Evolutionary conservation across 2,113 vertebrate species (phyloP).

Genomic region (Megalops atlanticus): DNA sequence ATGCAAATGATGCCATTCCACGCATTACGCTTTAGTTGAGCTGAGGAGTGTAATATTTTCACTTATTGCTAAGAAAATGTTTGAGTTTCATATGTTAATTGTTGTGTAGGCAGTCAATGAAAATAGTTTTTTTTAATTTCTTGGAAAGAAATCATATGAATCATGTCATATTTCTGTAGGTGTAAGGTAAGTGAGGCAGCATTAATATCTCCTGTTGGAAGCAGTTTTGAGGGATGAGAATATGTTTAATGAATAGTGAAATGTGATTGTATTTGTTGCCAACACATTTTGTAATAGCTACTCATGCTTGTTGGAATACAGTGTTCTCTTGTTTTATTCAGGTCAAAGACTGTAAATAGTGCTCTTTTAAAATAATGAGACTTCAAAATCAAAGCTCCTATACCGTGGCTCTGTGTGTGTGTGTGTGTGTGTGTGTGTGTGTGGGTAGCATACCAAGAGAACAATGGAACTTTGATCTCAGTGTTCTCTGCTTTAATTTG

Average conservation of each 20-base stretch:
- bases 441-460: conserved; percentile 41
- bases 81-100: conserved; percentile 14
- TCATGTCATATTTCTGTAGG: conserved; percentile 14
- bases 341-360: conserved; percentile 8
- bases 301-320: background rate
- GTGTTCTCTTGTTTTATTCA: conserved; percentile 4
- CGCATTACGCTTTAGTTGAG: conserved; percentile 8
- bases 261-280: conserved; percentile 1
- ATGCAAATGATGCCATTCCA: conserved; percentile 22
- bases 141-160: background rate
- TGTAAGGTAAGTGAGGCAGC: background rate
- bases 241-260: background rate
- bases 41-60: background rate
- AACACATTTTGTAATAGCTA: background rate
- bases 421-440: conserved; percentile 28
- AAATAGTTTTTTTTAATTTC: background rate
- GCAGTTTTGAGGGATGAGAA: background rate
- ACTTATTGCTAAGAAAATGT: conserved; percentile 6
- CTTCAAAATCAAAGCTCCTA: background rate
- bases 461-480: conserved; percentile 35
- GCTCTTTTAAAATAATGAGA: background rate
- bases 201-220: background rate
- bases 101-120: conserved; percentile 10
- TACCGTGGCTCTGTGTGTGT: background rate
- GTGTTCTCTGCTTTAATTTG: conserved; percentile 32